phyloP scores from a whole-genome alignment of 2,888 invertebrate species.

The Noctua janthe region DNA sequence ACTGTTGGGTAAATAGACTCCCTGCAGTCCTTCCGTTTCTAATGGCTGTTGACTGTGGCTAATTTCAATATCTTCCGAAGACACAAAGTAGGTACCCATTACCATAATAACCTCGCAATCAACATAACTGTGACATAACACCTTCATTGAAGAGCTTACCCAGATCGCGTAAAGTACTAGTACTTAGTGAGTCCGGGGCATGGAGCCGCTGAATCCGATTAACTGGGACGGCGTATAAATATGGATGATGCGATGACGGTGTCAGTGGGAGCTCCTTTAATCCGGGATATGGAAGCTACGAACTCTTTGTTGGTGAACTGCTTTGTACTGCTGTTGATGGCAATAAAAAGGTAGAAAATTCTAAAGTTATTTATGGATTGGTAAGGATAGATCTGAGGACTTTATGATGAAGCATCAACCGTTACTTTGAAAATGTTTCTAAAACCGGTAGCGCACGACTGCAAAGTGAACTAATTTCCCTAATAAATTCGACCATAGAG shows the following conservation, averaged over 20 bases:
- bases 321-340: slow-evolving; percentile 14
- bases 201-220: slow-evolving; percentile 67
- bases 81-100: slow-evolving; percentile 16
- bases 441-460: not conserved
- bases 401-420: not conserved
- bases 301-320: slow-evolving; percentile 43
- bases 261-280: slow-evolving; percentile 70
- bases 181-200: slow-evolving; percentile 51
- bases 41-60: not conserved
- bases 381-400: not conserved
- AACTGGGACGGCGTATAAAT: slow-evolving; percentile 72
- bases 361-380: not conserved
- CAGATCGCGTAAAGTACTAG: slow-evolving; percentile 50
- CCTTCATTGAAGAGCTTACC: slow-evolving; percentile 46
- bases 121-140: slow-evolving; percentile 22
- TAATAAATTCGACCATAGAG: slow-evolving; percentile 25
- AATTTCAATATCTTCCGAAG: slow-evolving; percentile 2
- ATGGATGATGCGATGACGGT: slow-evolving; percentile 72
- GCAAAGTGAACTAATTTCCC: slow-evolving; percentile 4
- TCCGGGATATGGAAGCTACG: slow-evolving; percentile 63
- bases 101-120: slow-evolving; percentile 21
- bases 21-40: not conserved
- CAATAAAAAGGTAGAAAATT: not conserved
- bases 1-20: not conserved
- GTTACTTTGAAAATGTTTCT: not conserved